Conservation (phyloP, 1,140 invertebrate species). For the Pogonomyrmex californicus region DNA sequence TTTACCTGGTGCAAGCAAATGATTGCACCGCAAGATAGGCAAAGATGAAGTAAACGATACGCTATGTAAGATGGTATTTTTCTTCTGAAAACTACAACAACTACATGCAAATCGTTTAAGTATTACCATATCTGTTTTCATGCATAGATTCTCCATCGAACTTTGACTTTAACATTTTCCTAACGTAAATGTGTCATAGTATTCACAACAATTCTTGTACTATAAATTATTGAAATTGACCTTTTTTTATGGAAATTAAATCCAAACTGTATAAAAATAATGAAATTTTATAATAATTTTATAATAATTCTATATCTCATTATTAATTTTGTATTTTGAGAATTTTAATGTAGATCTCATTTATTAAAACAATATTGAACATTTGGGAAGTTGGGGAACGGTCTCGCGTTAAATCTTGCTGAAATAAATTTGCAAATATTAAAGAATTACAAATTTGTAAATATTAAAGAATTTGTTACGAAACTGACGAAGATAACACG, state of each 20-base stretch:
- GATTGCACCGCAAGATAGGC: constrained; percentile 19
- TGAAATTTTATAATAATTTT: background rate
- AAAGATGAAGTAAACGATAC: constrained; percentile 34
- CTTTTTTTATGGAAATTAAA: background rate
- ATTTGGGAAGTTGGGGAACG: background rate
- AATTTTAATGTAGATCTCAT: background rate
- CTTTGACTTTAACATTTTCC: background rate
- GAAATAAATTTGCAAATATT: background rate
- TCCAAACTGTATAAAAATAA: background rate
- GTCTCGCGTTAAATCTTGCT: background rate
- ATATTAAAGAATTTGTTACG: background rate
- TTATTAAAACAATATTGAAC: background rate
- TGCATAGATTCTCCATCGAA: background rate
- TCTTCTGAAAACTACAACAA: background rate
- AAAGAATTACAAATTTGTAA: background rate
- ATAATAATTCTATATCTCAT: background rate
- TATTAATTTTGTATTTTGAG: background rate
- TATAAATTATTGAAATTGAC: constrained; percentile 14
- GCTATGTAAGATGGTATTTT: background rate
- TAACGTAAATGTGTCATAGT: background rate
- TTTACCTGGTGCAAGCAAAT: constrained; percentile 11
- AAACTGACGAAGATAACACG: background rate
- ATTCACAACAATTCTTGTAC: background rate
- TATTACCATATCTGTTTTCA: constrained; percentile 17
- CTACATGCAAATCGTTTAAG: constrained; percentile 8